Conservation (phyloP, 2,113 vertebrate species). For the Pelusios castaneus region DNA sequence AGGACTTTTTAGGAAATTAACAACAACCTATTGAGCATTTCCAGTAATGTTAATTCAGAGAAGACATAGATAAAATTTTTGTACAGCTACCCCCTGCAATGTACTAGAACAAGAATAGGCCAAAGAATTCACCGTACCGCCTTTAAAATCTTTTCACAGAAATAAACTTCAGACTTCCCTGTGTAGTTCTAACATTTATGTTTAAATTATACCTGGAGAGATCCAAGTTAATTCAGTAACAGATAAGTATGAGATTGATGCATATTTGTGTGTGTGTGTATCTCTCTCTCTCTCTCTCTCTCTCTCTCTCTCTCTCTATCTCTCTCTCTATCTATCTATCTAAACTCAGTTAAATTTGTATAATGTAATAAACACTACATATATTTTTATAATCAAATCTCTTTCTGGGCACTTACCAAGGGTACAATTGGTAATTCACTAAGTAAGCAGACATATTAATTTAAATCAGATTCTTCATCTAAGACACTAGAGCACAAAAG, state of each 20-base stretch:
- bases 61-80: not conserved
- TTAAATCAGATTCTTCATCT: not conserved
- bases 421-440: not conserved
- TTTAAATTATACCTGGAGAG: too few relatives aligned
- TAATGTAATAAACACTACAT: not conserved
- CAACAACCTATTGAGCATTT: constrained; percentile 16
- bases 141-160: not conserved
- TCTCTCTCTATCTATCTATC: too few relatives aligned
- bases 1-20: not conserved
- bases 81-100: not conserved
- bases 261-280: not conserved
- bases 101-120: not conserved
- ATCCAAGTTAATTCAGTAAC: not conserved
- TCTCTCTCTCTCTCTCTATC: too few relatives aligned
- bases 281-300: too few relatives aligned
- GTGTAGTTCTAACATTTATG: not conserved
- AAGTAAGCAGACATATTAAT: not conserved
- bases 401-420: not conserved
- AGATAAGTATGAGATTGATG: not conserved
- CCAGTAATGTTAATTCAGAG: not conserved
- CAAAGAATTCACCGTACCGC: not conserved
- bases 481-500: not conserved
- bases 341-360: not conserved
- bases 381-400: not conserved
- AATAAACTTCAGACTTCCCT: not conserved